phyloP scores from a whole-genome alignment of 1,140 invertebrate species.

The Drosophila sulfurigaster region DNA sequence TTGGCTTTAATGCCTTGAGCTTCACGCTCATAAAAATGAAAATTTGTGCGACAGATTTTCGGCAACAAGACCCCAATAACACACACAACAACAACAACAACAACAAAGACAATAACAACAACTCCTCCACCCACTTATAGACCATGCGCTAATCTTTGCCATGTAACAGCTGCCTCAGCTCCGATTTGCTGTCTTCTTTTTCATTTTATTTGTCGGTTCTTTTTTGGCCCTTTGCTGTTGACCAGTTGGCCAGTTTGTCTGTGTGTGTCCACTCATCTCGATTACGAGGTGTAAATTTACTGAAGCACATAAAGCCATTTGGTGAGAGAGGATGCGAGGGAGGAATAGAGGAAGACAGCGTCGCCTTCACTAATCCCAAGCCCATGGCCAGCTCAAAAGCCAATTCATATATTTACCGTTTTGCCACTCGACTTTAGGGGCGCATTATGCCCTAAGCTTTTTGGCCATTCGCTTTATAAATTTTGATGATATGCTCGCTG shows the following conservation, averaged over 20 bases:
- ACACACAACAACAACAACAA: background rate
- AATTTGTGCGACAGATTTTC: conserved; percentile 79
- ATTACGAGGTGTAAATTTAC: conserved; percentile 83
- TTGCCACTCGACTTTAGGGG: conserved; percentile 59
- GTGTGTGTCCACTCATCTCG: conserved; percentile 72
- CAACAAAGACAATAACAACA: too few relatives aligned
- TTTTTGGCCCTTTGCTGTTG: conserved; percentile 18
- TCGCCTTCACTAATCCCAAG: conserved; percentile 39
- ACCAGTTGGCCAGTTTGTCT: conserved; percentile 16
- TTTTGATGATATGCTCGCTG: conserved; percentile 61
- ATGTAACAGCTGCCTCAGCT: conserved; percentile 62
- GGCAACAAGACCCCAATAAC: conserved; percentile 32
- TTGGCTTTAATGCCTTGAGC: conserved; percentile 43
- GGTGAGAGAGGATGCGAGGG: conserved; percentile 13
- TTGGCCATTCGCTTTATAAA: conserved; percentile 75
- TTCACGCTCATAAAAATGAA: conserved; percentile 74
- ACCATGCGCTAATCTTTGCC: conserved; percentile 67
- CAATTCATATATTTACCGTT: conserved; percentile 82
- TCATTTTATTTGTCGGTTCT: conserved; percentile 15
- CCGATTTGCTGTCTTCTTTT: conserved; percentile 6
- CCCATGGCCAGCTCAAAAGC: conserved; percentile 67
- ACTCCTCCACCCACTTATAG: background rate
- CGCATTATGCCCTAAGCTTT: conserved; percentile 76
- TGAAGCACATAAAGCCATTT: conserved; percentile 82
- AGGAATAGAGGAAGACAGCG: background rate